Percentiles rank a stretch among this genome's conserved stretches.
Evolutionary conservation across 2,113 vertebrate genomes (phyloP).

Genomic region (Platysternon megacephalum): DNA sequence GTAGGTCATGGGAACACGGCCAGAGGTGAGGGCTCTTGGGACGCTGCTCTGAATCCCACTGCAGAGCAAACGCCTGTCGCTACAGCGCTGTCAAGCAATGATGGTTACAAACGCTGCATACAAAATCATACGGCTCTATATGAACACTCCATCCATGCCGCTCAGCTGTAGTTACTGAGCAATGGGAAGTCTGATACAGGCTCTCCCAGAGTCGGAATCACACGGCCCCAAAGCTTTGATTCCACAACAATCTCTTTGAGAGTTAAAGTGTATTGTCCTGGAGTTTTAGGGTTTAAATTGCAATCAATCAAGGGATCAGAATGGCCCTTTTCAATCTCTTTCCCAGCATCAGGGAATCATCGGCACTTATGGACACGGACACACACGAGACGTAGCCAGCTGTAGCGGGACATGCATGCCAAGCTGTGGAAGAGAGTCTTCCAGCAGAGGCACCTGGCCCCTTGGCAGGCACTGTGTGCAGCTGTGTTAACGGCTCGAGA

Average conservation of each 20-base stretch:
- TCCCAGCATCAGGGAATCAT: background rate
- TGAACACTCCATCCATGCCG: background rate
- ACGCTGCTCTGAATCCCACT: background rate
- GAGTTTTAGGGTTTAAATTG: rapidly evolving
- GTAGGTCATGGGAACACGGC: background rate
- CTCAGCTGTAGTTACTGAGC: background rate
- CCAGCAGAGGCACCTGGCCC: background rate
- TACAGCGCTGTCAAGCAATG: background rate
- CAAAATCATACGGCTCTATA: background rate
- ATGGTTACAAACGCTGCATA: background rate
- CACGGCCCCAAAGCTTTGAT: background rate
- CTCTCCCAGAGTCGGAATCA: background rate
- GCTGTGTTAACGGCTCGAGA: background rate
- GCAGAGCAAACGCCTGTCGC: background rate
- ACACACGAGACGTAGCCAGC: background rate
- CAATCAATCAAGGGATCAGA: background rate
- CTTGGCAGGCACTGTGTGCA: background rate
- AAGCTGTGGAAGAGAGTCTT: background rate
- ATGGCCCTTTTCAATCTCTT: background rate
- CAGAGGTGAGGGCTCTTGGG: background rate
- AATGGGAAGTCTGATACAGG: background rate
- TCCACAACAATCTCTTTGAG: rapidly evolving
- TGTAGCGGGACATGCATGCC: rapidly evolving
- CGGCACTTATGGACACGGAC: rapidly evolving
- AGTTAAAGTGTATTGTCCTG: rapidly evolving